Percentiles rank a stretch among this genome's conserved stretches.
Conservation (phyloP, 2,888 invertebrate genomes). For the Anthoptus insignis region DNA sequence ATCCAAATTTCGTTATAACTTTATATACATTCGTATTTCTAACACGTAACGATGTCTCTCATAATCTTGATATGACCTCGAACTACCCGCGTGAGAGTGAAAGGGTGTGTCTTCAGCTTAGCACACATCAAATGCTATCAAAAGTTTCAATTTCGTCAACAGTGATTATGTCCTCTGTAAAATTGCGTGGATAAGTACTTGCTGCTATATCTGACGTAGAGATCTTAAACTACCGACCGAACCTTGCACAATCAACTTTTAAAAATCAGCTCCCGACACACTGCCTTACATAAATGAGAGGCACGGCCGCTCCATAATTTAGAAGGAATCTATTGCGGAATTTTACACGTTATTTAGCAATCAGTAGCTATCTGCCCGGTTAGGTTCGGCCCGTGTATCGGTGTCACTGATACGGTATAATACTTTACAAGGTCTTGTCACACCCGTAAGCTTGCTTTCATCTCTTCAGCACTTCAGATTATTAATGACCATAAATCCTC, state of each 20-base stretch:
- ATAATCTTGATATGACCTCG: not conserved
- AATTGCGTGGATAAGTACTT: constrained; percentile 12
- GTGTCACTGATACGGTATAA: constrained; percentile 20
- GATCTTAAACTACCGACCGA: constrained; percentile 2
- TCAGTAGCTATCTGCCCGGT: constrained; percentile 1
- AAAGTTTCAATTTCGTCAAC: not conserved
- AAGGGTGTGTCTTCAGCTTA: not conserved
- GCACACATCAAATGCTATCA: not conserved
- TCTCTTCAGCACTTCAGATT: too few relatives aligned
- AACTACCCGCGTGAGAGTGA: not conserved
- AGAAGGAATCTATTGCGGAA: constrained; percentile 36
- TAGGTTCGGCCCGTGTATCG: constrained; percentile 11
- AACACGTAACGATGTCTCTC: not conserved
- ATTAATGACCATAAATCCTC: too few relatives aligned
- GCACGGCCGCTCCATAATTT: constrained; percentile 28
- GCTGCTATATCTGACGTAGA: constrained; percentile 17
- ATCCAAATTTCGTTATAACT: too few relatives aligned
- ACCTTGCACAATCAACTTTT: constrained; percentile 26
- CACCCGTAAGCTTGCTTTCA: not conserved
- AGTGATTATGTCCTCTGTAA: constrained; percentile 6
- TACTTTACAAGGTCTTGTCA: constrained; percentile 22
- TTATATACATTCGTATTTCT: too few relatives aligned
- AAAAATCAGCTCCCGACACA: constrained; percentile 26
- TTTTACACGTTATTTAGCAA: constrained; percentile 26
- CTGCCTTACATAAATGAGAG: constrained; percentile 36